Conservation (phyloP, 2,113 vertebrate species). For the Anolis sagrei region DNA sequence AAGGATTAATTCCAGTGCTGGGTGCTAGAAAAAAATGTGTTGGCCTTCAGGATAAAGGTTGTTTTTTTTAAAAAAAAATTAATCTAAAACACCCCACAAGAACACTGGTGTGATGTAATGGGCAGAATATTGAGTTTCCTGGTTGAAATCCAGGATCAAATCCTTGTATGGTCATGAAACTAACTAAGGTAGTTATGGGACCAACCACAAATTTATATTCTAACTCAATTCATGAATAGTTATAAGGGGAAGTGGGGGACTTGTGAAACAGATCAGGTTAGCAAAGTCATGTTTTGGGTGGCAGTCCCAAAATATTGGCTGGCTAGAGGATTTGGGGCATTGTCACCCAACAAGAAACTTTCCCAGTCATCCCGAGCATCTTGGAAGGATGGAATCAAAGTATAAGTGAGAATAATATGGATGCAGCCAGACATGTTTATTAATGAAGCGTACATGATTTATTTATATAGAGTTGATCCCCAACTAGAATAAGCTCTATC, state of each 20-base stretch:
- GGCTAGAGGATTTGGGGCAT: not conserved
- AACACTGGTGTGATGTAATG: not conserved
- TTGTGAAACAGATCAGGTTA: too few species aligned
- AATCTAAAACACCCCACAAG: not conserved
- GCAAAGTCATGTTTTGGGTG: too few species aligned
- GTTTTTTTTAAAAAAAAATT: not conserved
- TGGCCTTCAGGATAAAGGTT: not conserved
- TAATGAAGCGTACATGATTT: not conserved
- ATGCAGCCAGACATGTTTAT: not conserved
- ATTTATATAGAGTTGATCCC: not conserved
- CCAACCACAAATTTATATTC: not conserved
- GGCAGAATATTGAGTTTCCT: too few species aligned
- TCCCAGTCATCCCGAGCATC: not conserved
- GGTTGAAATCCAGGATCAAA: not conserved
- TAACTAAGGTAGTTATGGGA: not conserved
- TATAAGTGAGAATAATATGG: not conserved
- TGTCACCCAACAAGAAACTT: not conserved
- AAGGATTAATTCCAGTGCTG: constrained; percentile 10
- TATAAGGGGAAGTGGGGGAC: not conserved
- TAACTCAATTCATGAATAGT: not conserved
- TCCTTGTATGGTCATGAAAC: not conserved
- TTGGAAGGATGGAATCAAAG: not conserved
- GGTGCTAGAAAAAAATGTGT: constrained; percentile 3
- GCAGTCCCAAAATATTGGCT: not conserved
- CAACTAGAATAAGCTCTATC: too few species aligned